These are phyloP conservation scores for Portunus trituberculatus DNA, from an alignment of 1,140 invertebrate species.

Conservation along the genomic window DNA sequence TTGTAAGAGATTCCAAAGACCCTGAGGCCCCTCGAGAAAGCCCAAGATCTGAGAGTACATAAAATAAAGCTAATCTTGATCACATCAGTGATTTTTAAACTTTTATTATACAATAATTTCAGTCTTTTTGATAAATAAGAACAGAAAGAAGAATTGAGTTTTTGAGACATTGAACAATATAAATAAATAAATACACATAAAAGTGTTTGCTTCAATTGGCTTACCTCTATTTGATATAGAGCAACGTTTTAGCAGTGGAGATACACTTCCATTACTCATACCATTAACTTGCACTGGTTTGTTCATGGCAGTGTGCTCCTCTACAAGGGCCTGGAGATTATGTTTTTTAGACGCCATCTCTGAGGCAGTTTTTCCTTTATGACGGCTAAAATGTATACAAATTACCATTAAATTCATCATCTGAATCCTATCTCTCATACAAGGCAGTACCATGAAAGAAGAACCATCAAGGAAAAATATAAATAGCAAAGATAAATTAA, in stretches of 20 bases:
- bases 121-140: too few species aligned
- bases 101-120: too few species aligned
- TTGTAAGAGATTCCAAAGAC: slow-evolving; percentile 58
- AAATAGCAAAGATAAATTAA: too few species aligned
- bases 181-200: too few species aligned
- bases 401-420: not conserved
- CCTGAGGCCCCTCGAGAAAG: slow-evolving; percentile 60
- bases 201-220: not conserved
- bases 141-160: too few species aligned
- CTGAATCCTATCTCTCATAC: not conserved
- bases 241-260: slow-evolving; percentile 50
- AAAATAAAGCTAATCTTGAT: not conserved
- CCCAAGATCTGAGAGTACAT: slow-evolving; percentile 37
- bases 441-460: too few species aligned
- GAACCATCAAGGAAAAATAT: too few species aligned
- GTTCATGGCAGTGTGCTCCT: slow-evolving; percentile 33
- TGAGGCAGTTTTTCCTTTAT: slow-evolving; percentile 62
- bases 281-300: slow-evolving; percentile 50
- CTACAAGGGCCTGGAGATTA: slow-evolving; percentile 38
- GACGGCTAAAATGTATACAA: slow-evolving; percentile 30
- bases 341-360: slow-evolving; percentile 63
- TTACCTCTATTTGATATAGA: slow-evolving; percentile 50
- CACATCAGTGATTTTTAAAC: too few species aligned
- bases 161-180: too few species aligned
- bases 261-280: slow-evolving; percentile 60